Percentiles rank a stretch among this genome's conserved stretches.
phyloP scores from a whole-genome alignment of 2,888 invertebrate species.

The Phania funesta region DNA sequence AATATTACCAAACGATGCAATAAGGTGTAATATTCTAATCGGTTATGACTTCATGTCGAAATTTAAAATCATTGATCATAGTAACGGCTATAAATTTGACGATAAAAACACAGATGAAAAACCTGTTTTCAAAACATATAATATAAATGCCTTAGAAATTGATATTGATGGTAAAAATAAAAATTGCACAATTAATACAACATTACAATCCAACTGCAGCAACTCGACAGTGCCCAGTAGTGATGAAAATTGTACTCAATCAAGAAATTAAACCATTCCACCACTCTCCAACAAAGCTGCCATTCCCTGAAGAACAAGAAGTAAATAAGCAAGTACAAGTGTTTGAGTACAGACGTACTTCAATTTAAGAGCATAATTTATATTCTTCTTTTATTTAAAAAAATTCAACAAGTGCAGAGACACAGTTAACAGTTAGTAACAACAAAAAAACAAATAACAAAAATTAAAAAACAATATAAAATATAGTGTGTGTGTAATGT shows the following conservation, averaged over 20 bases:
- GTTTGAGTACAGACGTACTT: slow-evolving; percentile 57
- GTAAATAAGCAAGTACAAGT: slow-evolving; percentile 47
- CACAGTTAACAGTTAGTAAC: too few relatives aligned
- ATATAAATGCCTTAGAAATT: not conserved
- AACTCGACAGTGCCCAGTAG: not conserved
- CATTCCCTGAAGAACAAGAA: slow-evolving; percentile 27
- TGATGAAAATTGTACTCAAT: not conserved
- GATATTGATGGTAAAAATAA: not conserved
- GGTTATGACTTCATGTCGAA: not conserved
- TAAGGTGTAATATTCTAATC: not conserved
- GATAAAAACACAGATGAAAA: not conserved
- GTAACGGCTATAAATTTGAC: not conserved
- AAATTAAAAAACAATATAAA: too few relatives aligned
- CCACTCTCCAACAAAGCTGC: slow-evolving; percentile 22
- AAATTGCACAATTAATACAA: not conserved
- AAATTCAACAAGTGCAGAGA: too few relatives aligned
- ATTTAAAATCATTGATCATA: not conserved
- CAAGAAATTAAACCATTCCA: slow-evolving; percentile 9
- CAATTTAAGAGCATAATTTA: too few relatives aligned
- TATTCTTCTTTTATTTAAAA: too few relatives aligned
- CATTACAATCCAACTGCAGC: not conserved
- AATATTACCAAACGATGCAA: not conserved
- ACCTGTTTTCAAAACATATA: not conserved
- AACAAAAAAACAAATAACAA: too few relatives aligned
- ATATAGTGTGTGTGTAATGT: too few relatives aligned